Base-by-base conservation (phyloP, 2,113 vertebrate species). In the Aplodontia rufa region DNA sequence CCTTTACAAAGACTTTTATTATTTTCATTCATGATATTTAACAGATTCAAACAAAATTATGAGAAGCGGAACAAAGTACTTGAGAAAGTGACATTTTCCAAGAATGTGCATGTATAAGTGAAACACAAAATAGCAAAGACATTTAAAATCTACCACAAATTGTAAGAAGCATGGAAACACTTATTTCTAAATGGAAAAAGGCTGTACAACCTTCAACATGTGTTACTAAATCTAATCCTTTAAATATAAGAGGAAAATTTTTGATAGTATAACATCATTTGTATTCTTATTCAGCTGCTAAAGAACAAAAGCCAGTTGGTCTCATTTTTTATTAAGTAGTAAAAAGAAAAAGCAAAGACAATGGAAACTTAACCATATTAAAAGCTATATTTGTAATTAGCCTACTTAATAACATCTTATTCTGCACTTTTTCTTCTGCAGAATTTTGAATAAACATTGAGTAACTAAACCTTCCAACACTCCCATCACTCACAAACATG, bases 131-230 rank as follows among this genome's bases (percentile, higher is more conserved):
- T 97, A 98, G 98, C 95, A 97, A 96, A 98, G 98, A 98, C 98
- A 95, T 98, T 97, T 98, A 98, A 98, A 98, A 97, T 97, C 96
- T 93, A 97, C 98, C 98, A 97, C 98, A 99, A 98, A 98, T 97
- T 97, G 97, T 97, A 97, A 97, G 96, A 96, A 98, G 97, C 98
- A 98, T 98, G 98, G 98, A 98, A 99, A 98, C 97, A 98, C 90
- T 99, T 98, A 98, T 91, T 97, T 95, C 95, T 98, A 98, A 99
- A 98, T 98, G 95, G 97, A 97, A 98, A 98, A 98, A 99, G 98
- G 97, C 98, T 98, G 98, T 2, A 85, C 83, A 47, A 88, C 96
- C 97, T 97, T 93, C 93, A 97, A 95, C 97, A 98, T 97, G 87
- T 89, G 97, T 98, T 97, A 94, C 97, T 98, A 97, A 96, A 98